A percentile compares a stretch with the other conserved stretches of the same genome.
These are phyloP conservation scores for Eupithecia tripunctaria DNA, from an alignment of 2,888 invertebrate genomes.

Conservation along the genomic window DNA sequence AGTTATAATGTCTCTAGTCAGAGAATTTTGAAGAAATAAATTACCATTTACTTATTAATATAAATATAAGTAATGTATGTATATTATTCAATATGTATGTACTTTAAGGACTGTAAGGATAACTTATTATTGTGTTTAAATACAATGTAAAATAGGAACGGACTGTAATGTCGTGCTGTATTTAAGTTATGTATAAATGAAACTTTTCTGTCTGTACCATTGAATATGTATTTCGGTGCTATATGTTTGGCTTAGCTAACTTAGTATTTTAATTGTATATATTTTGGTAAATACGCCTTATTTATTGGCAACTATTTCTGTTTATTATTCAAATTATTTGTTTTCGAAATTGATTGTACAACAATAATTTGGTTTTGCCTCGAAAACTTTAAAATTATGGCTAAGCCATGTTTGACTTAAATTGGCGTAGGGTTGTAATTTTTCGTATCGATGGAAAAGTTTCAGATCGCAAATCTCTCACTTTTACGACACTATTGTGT, in stretches of 20 bases:
- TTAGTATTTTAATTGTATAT: slow-evolving; percentile 74
- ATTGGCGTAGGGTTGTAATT: slow-evolving; percentile 69
- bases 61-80: slow-evolving; percentile 60
- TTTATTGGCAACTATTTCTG: slow-evolving; percentile 75
- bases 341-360: slow-evolving; percentile 43
- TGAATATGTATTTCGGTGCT: slow-evolving; percentile 80
- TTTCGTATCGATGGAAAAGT: slow-evolving; percentile 79
- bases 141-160: slow-evolving; percentile 65
- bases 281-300: slow-evolving; percentile 59
- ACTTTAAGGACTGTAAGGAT: slow-evolving; percentile 74
- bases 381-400: slow-evolving; percentile 53
- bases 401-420: slow-evolving; percentile 69
- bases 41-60: slow-evolving; percentile 82
- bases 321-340: slow-evolving; percentile 54
- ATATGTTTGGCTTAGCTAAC: slow-evolving; percentile 82
- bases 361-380: slow-evolving; percentile 49
- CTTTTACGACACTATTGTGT: slow-evolving; percentile 51
- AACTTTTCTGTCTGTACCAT: slow-evolving; percentile 81
- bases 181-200: slow-evolving; percentile 52
- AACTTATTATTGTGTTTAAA: slow-evolving; percentile 78
- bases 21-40: slow-evolving; percentile 77
- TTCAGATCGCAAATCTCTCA: slow-evolving; percentile 70
- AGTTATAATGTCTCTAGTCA: slow-evolving; percentile 82
- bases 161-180: slow-evolving; percentile 66
- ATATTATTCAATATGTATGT: slow-evolving; percentile 71